These are phyloP conservation scores for Alexandromys oeconomus DNA, from an alignment of 2,797 vertebrate species.

Conservation along the genomic window DNA sequence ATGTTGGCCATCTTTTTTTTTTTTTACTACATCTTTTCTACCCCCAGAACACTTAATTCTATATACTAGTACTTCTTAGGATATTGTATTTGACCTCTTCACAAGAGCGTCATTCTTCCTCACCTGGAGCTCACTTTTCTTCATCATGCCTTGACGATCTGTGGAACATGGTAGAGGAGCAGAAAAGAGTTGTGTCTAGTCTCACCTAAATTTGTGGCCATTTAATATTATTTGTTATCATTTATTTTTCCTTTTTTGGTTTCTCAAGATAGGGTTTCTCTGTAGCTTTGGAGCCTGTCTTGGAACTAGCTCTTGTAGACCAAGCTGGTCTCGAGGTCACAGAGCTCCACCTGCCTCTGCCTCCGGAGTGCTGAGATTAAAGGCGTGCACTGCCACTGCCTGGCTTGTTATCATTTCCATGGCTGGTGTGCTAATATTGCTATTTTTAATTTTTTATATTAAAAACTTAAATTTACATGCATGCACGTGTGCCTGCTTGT, in stretches of 20 bases:
- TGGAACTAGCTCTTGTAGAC: too few relatives aligned
- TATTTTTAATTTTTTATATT: background rate
- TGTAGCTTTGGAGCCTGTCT: too few relatives aligned
- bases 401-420: background rate
- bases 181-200: background rate
- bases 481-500: background rate
- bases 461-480: background rate
- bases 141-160: background rate
- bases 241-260: background rate
- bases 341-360: too few relatives aligned
- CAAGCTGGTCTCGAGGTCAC: too few relatives aligned
- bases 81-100: background rate
- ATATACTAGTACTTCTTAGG: background rate
- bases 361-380: too few relatives aligned
- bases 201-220: background rate
- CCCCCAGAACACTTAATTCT: background rate
- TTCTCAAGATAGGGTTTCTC: too few relatives aligned
- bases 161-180: background rate
- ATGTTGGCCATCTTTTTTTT: background rate
- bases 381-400: too few relatives aligned
- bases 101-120: background rate
- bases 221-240: slow-evolving; percentile 15
- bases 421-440: background rate
- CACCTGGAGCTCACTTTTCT: background rate
- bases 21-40: background rate